Conservation (phyloP, 1,140 invertebrate genomes). For the Platyscapa corneri region DNA sequence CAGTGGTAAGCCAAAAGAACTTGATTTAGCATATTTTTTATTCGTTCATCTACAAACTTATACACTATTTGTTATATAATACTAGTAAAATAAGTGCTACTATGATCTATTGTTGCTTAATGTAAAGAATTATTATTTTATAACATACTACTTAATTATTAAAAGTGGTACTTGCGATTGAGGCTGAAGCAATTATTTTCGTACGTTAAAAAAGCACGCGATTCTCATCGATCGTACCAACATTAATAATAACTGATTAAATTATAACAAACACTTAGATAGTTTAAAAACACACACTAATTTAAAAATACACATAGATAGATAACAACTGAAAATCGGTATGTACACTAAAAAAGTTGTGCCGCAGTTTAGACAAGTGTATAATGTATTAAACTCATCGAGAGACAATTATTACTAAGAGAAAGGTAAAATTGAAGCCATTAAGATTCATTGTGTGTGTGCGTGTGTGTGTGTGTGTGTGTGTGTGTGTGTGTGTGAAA, state of each 20-base stretch:
- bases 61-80: conserved; percentile 20
- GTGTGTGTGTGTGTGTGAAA: conserved; percentile 15
- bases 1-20: not conserved
- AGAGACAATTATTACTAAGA: conserved; percentile 45
- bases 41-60: conserved; percentile 25
- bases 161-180: conserved; percentile 29
- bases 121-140: not conserved
- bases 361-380: not conserved
- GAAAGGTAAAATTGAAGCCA: conserved; percentile 42
- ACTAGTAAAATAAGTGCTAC: conserved; percentile 17
- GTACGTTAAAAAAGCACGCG: not conserved
- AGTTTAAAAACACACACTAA: conserved; percentile 25
- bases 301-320: conserved; percentile 48
- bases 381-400: not conserved
- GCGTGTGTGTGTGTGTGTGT: no score
- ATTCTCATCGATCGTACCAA: conserved; percentile 17
- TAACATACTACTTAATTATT: conserved; percentile 5
- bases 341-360: conserved; percentile 25
- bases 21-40: conserved; percentile 19
- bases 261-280: conserved; percentile 23
- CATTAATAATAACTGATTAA: not conserved
- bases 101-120: not conserved
- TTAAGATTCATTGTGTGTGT: not conserved
- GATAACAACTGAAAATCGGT: not conserved
- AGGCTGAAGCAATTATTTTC: not conserved